Base-by-base conservation (phyloP, 64 coral and sea anemone species). In the Porites australiensis region DNA sequence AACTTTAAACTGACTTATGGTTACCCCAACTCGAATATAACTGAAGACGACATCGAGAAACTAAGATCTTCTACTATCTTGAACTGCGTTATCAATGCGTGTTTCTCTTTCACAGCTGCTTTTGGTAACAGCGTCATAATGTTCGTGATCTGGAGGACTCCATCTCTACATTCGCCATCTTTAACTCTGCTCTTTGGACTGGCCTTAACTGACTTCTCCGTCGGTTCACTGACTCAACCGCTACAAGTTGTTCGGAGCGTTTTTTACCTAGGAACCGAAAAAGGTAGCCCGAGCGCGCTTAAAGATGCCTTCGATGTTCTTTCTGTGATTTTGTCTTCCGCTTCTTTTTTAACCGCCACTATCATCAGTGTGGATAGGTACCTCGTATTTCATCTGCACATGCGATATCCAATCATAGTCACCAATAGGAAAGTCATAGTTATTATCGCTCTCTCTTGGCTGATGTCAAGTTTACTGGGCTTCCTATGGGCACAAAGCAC, bases 361-460 rank as follows among this genome's bases (percentile, higher is more conserved):
- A 64, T 62, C 4, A 86, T 95, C 13, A 95, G 80, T 51, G 47
- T 59, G 15, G 93, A 95, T 51, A 82, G 88, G 16, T 95, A 80
- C 11, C 67, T 95, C 2, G 88, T 84, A 3, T 52, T 95, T 9
- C 60, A 87, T 20, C 19, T 95, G 15, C 82, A 95, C 49, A 65
- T 95, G 54, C 55, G 83, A 79, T 95, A 95, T 79, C 73, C 86
- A 45, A 63, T 60, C 8, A 52, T 95, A 13, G 82, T 95, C 57
- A 95, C 94, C 11, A 80, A 60, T 45, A 79, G 67, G 72, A 67
- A 70, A 54, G 52, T 58, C 62, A 61, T 79, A 16, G 77, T 52
- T 14, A 47, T 62, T 10, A 48, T 91, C 5, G 75, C 44, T 22
- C n/a, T 80, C 43, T 67, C 77, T 18, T 95, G 82, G 82, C 72